Conservation (phyloP, 2,888 invertebrate genomes). For the Coelinius sp. region DNA sequence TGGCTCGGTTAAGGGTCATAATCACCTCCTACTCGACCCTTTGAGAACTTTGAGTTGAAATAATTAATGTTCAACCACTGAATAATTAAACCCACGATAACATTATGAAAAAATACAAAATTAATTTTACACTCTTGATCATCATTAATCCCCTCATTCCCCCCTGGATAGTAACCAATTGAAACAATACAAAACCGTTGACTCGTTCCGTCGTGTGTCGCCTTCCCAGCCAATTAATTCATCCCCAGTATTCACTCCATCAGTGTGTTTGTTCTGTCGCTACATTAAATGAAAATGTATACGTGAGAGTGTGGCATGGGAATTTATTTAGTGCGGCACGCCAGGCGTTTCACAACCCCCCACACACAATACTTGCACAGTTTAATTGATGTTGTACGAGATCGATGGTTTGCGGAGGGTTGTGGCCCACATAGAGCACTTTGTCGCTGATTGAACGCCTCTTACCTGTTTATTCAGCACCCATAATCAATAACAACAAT, state of each 20-base stretch:
- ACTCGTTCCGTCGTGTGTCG: constrained; percentile 39
- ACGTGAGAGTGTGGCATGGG: constrained; percentile 26
- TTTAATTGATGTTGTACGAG: constrained; percentile 45
- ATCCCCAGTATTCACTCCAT: constrained; percentile 42
- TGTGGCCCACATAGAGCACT: constrained; percentile 39
- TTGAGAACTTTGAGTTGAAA: not conserved
- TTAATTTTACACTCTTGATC: not conserved
- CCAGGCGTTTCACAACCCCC: constrained; percentile 46
- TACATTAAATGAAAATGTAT: constrained; percentile 29
- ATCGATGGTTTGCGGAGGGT: constrained; percentile 41
- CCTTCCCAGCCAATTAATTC: constrained; percentile 50
- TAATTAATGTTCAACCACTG: too few species aligned
- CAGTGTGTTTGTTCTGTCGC: not conserved
- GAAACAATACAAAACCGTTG: constrained; percentile 37
- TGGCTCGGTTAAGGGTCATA: not conserved
- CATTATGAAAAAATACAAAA: too few species aligned
- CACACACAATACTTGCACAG: constrained; percentile 26
- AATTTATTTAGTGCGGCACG: constrained; percentile 51
- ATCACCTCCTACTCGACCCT: not conserved
- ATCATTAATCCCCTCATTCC: constrained; percentile 31
- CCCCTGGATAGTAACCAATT: not conserved
- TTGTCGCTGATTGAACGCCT: constrained; percentile 33
- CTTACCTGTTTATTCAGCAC: constrained; percentile 1
- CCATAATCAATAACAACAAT: not conserved
- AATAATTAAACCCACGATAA: too few species aligned